Conservation (phyloP, 2,797 vertebrate genomes). For the Sebastes elongatus region DNA sequence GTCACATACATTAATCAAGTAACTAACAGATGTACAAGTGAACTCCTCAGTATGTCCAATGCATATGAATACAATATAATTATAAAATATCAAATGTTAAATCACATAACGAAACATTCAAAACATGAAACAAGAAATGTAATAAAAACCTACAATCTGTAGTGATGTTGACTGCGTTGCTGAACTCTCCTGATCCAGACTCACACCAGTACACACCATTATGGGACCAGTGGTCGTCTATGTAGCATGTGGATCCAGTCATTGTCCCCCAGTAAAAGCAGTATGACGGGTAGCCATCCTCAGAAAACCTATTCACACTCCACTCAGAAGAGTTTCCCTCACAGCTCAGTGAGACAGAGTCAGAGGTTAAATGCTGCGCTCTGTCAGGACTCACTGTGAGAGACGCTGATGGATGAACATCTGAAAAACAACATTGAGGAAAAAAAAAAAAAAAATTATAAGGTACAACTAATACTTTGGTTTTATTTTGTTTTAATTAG, state of each 20-base stretch:
- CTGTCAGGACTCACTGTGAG: constrained; percentile 50
- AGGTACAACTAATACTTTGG: too few species aligned
- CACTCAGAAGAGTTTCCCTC: constrained; percentile 19
- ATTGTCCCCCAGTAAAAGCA: background rate
- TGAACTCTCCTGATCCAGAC: constrained; percentile 48
- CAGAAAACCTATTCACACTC: background rate
- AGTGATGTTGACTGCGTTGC: constrained; percentile 49
- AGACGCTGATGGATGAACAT: constrained; percentile 4
- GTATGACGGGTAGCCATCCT: fast-evolving
- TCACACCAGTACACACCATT: constrained; percentile 56
- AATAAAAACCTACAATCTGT: background rate
- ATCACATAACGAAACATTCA: too few species aligned
- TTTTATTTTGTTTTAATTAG: too few species aligned
- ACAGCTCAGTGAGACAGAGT: constrained; percentile 48
- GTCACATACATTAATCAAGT: too few species aligned
- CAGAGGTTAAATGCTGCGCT: constrained; percentile 39
- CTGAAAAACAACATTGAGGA: constrained; percentile 3
- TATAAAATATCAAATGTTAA: too few species aligned
- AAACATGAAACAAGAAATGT: background rate
- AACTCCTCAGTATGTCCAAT: too few species aligned
- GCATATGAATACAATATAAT: too few species aligned
- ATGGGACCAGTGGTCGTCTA: fast-evolving
- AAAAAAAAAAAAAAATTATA: fast-evolving
- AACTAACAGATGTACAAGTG: too few species aligned
- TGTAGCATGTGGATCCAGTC: constrained; percentile 15